Evolutionary conservation across 1,140 invertebrate species (phyloP).

Genomic region (Drosophila dunni): DNA sequence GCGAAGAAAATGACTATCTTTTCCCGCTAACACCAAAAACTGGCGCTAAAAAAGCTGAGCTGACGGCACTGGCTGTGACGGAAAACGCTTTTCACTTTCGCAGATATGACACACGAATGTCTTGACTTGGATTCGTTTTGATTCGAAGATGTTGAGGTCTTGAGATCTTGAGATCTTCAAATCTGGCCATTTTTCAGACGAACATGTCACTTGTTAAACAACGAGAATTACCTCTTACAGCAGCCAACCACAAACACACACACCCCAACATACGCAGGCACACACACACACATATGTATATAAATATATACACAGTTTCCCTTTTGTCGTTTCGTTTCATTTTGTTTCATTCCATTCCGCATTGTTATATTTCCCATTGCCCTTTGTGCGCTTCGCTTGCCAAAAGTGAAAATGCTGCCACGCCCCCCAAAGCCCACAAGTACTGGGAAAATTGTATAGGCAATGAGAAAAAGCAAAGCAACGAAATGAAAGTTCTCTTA

Average conservation of each 20-base stretch:
- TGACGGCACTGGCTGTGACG: background rate
- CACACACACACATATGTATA: background rate
- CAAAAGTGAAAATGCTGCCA: background rate
- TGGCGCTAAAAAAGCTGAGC: too few species aligned
- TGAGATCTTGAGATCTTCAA: background rate
- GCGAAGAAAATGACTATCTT: too few species aligned
- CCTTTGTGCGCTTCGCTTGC: conserved; percentile 41
- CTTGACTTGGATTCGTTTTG: conserved; percentile 46
- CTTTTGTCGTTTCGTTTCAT: conserved; percentile 38
- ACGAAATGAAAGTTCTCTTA: conserved; percentile 18
- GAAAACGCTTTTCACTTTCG: conserved; percentile 77
- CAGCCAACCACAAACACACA: background rate
- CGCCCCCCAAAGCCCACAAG: conserved; percentile 2
- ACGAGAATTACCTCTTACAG: conserved; percentile 53
- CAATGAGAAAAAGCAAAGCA: conserved; percentile 55
- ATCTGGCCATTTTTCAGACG: background rate
- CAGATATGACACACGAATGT: conserved; percentile 30
- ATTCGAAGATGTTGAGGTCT: conserved; percentile 24
- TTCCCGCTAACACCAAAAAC: too few species aligned
- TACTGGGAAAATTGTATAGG: conserved; percentile 52
- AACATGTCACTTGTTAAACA: conserved; percentile 38
- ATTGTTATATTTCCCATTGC: background rate
- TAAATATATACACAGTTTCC: conserved; percentile 25
- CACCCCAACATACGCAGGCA: background rate
- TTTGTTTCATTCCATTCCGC: conserved; percentile 13